Evolutionary conservation across 1,140 invertebrate species (phyloP).

Genomic region (Nixonia krombeini): DNA sequence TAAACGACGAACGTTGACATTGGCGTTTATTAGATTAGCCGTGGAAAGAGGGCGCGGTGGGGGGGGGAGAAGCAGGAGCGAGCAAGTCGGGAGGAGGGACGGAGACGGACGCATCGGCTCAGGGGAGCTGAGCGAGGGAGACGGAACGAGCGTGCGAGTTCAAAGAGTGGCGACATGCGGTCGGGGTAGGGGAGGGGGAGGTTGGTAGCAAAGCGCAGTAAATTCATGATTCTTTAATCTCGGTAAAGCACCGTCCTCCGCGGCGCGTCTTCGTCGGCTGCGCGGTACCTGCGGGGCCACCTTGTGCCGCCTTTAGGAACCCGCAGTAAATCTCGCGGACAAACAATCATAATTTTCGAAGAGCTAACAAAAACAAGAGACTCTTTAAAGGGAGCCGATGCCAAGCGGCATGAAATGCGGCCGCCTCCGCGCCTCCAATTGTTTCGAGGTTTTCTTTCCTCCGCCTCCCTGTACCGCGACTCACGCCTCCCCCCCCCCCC

Average conservation of each 20-base stretch:
- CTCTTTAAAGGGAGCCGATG: conserved; percentile 67
- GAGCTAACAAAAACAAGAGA: conserved; percentile 67
- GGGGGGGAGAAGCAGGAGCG: conserved; percentile 10
- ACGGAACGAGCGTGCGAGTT: conserved; percentile 16
- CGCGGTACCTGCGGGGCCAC: conserved; percentile 33
- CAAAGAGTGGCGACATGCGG: conserved; percentile 8
- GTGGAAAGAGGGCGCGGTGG: conserved; percentile 24
- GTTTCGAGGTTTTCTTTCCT: conserved; percentile 62
- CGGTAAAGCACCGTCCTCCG: conserved; percentile 49
- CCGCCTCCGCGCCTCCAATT: conserved; percentile 68
- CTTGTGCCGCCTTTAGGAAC: conserved; percentile 36
- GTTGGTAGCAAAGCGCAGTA: conserved; percentile 52
- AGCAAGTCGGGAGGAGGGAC: too few relatives aligned
- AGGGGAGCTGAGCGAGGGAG: conserved; percentile 16
- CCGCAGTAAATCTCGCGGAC: conserved; percentile 67
- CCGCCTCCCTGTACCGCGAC: conserved; percentile 19
- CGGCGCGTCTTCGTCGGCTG: background rate
- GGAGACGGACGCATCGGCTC: too few relatives aligned
- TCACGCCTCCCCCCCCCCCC: background rate
- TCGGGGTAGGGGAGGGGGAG: background rate
- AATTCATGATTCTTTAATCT: conserved; percentile 62
- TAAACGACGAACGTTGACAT: conserved; percentile 41
- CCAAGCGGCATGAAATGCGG: conserved; percentile 64
- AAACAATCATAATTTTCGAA: conserved; percentile 71
- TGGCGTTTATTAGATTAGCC: conserved; percentile 48